Percentiles rank a stretch among this genome's conserved stretches.
Conservation (phyloP, 2,888 invertebrate species). For the Amblyjoppa proteus region DNA sequence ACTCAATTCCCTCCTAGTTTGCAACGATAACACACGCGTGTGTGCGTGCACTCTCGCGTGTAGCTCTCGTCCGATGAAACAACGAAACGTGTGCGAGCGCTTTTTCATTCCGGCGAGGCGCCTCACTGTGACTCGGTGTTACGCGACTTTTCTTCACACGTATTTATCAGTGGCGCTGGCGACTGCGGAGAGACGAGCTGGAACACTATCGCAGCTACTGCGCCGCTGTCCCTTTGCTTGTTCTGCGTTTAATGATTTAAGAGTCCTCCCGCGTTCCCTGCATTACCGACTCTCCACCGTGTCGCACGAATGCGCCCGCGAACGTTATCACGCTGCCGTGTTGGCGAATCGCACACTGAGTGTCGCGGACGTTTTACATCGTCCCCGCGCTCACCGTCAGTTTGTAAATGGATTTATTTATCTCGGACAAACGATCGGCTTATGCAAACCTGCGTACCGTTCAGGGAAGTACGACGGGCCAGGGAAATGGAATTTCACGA, state of each 20-base stretch:
- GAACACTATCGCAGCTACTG: slow-evolving; percentile 24
- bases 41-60: background rate
- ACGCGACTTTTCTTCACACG: slow-evolving; percentile 33
- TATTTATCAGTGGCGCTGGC: slow-evolving; percentile 31
- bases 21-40: slow-evolving; percentile 24
- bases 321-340: slow-evolving; percentile 60
- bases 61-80: slow-evolving; percentile 7
- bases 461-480: no score
- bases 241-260: slow-evolving; percentile 43
- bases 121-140: slow-evolving; percentile 15
- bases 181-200: slow-evolving; percentile 4
- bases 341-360: slow-evolving; percentile 66
- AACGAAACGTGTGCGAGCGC: slow-evolving; percentile 6
- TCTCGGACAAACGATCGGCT: background rate
- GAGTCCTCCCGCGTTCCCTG: slow-evolving; percentile 65
- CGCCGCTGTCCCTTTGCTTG: slow-evolving; percentile 26
- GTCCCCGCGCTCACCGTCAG: background rate
- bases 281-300: slow-evolving; percentile 37
- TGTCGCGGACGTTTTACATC: slow-evolving; percentile 62
- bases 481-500: no score
- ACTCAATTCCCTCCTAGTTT: slow-evolving; percentile 2
- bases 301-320: slow-evolving; percentile 70
- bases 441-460: no score
- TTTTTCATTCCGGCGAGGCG: slow-evolving; percentile 22
- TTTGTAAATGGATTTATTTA: background rate